Base-by-base conservation (phyloP, 2,888 invertebrate species). In the Lypha dubia region DNA sequence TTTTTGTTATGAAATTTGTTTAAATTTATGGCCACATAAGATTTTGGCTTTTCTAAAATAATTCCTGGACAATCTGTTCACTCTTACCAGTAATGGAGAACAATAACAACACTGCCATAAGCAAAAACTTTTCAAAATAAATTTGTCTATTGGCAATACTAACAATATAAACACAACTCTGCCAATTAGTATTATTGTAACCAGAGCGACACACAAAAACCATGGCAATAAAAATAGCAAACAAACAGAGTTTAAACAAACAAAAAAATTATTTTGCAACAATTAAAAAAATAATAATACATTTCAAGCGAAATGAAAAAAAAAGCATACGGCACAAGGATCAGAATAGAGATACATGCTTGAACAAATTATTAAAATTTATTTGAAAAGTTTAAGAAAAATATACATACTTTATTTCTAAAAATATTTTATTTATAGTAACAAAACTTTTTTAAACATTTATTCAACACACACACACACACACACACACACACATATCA, bases 281-380 rank as follows among this genome's bases (percentile, higher is more conserved):
- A 28, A 74, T 32, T 71, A 70, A 70, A 28, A 68, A 68, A 28
- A 28, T 28, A 28, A 5, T 4, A 28, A 28, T 2, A 22, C 20
- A n/a, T n/a, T n/a, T n/a, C n/a, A 76, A 53, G 11, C 38, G 35
- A 41, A 53, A 60, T 3, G 13, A 38, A 35, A 15, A 41, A 28
- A 38, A n/a, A 56, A 56, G 22, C n/a, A 56, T n/a, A 75, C 63
- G 17, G 53, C 20, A 20, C 13, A 67, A 67, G 68, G 62, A 63
- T 46, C 77, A 77, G 65, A 53, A 67, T 51, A 15, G 11, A 49
- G n/a, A n/a, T n/a, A n/a, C n/a, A n/a, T 60, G 60, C 65, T 83
- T 75, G 13, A 75, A 70, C 49, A 56, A 79, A 67, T 79, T 62
- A 75, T 83, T 71, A 62, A 76, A 83, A 77, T 79, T 75, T 83